Percentiles rank a stretch among this genome's conserved stretches.
phyloP scores from a whole-genome alignment of 2,888 invertebrate species.

The Drosophila macrospina region DNA sequence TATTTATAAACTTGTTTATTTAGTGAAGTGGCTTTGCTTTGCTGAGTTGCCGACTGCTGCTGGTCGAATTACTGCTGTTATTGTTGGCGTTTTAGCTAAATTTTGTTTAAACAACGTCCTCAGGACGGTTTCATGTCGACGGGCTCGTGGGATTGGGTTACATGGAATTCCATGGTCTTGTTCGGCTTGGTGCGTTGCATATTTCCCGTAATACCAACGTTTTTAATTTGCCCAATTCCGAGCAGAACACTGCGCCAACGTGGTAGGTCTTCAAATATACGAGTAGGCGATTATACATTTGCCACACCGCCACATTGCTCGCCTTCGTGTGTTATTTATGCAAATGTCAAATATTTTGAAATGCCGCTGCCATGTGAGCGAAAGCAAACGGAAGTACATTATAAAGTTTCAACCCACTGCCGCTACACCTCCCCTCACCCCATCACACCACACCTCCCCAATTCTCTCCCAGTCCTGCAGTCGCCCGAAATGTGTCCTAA shows the following conservation, averaged over 20 bases:
- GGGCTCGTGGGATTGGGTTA: constrained; percentile 21
- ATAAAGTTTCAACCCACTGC: constrained; percentile 61
- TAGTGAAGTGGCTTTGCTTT: constrained; percentile 61
- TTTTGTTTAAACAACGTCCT: constrained; percentile 60
- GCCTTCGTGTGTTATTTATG: constrained; percentile 69
- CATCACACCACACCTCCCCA: neutral
- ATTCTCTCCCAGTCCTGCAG: neutral
- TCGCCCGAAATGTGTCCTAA: constrained; percentile 65
- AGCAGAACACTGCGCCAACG: constrained; percentile 1
- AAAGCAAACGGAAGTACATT: constrained; percentile 77
- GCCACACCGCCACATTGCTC: neutral
- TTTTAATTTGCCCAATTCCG: constrained; percentile 70
- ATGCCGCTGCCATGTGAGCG: constrained; percentile 76
- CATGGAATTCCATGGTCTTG: constrained; percentile 48
- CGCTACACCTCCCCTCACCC: neutral
- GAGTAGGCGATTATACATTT: constrained; percentile 39
- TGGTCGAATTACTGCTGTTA: constrained; percentile 21
- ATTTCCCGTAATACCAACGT: constrained; percentile 30
- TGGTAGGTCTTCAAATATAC: constrained; percentile 15
- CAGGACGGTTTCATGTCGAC: constrained; percentile 13
- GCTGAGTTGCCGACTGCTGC: constrained; percentile 15
- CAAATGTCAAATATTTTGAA: constrained; percentile 81
- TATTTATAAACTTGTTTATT: constrained; percentile 73
- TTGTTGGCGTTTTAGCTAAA: constrained; percentile 56
- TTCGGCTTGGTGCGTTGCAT: constrained; percentile 54